Evolutionary conservation across 2,888 invertebrate genomes (phyloP), one percentile per base, ranked within the genome.

Genomic region (Spicauda simplicius): DNA sequence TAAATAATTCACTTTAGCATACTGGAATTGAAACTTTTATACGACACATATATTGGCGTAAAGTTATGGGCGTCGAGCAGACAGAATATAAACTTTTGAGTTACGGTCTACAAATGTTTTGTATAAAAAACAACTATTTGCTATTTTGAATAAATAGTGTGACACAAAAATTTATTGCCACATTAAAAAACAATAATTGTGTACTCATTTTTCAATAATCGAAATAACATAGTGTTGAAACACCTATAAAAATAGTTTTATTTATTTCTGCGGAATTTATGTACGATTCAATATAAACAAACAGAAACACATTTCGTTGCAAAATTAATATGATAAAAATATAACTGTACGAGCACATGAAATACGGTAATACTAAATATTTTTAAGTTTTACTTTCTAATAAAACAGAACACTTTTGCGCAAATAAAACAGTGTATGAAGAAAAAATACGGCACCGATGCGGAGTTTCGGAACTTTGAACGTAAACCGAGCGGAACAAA

Each of bases 1-100:
- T 82, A 81, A 82, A 83, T 79, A 81, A 82, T 85, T 82, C 73
- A 78, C 73, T 81, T 79, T 76, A 79, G 73, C 75, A 73, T 70
- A 77, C 71, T 78, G 77, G 71, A 79, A 81, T 81, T 85, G 80
- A 82, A 81, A 75, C 72, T 80, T 76, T 76, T 79, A 83, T 83
- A 81, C 79, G 72, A 72, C 78, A 80, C 84, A 79, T 81, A 80
- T 85, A 81, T 83, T 77, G 73, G 71, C 77, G 75, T 77, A 70
- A 83, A 84, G 83, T 83, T 83, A 82, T 73, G 78, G 78, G 76
- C 77, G 76, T 76, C 76, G 73, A 74, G 77, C 75, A 70, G 70
- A 64, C 72, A 73, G 68, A 76, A 74, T 61, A 67, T 74, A 80
- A 77, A 80, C 74, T 76, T 75, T 77, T 70, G 37, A 78, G 76